A percentile compares a stretch with the other conserved stretches of the same genome.
Evolutionary conservation across 2,888 invertebrate genomes (phyloP).

Genomic region (Octonoba sinensis): DNA sequence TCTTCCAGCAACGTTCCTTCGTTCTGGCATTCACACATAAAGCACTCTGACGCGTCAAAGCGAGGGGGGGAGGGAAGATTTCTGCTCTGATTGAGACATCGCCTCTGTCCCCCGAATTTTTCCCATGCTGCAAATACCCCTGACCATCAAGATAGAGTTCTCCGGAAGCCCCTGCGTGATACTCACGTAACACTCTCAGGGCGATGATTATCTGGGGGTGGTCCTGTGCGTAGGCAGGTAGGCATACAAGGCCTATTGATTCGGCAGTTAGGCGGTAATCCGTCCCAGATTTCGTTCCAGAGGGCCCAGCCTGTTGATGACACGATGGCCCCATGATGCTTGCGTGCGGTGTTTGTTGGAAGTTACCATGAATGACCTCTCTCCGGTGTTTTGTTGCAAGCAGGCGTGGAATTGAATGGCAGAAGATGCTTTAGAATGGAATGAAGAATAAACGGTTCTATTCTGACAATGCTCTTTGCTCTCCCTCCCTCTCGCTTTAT

Average conservation of each 20-base stretch:
- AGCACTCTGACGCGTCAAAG: conserved; percentile 24
- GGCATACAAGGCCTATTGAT: conserved; percentile 33
- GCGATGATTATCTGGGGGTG: conserved; percentile 48
- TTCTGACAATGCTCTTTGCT: too few relatives aligned
- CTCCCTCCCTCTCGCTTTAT: too few relatives aligned
- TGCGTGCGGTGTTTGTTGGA: conserved; percentile 12
- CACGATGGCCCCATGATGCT: conserved; percentile 1
- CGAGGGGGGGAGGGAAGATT: conserved; percentile 17
- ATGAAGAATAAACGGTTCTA: too few relatives aligned
- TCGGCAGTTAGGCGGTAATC: conserved; percentile 30
- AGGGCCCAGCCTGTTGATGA: conserved; percentile 11
- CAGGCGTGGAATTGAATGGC: too few relatives aligned
- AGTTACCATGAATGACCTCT: neutral
- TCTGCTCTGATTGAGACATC: conserved; percentile 46
- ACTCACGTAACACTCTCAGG: conserved; percentile 49
- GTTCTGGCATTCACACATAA: conserved; percentile 20
- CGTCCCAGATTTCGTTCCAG: conserved; percentile 9
- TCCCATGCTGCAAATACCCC: conserved; percentile 8
- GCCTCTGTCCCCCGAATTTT: neutral
- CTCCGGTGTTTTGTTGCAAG: neutral
- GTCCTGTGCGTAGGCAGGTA: conserved; percentile 18
- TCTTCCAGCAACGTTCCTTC: neutral
- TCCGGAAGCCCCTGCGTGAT: conserved; percentile 39
- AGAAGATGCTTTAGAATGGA: too few relatives aligned
- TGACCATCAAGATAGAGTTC: conserved; percentile 40